phyloP scores from a whole-genome alignment of 2,113 vertebrate genomes.

The Callocephalon fimbriatum region DNA sequence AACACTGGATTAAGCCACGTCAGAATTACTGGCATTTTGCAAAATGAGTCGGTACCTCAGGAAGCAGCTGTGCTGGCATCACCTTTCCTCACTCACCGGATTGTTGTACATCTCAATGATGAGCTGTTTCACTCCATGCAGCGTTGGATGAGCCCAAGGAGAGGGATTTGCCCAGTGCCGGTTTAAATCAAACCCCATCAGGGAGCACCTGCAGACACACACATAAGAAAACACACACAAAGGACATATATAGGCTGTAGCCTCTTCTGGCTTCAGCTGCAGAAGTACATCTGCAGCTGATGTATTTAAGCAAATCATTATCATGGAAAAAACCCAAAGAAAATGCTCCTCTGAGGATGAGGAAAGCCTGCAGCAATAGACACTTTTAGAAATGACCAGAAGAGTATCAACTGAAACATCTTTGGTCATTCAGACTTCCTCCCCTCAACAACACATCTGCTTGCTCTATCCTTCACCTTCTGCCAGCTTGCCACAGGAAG shows the following conservation, averaged over 20 bases:
- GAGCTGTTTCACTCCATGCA: constrained; percentile 94
- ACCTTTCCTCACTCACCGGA: constrained; percentile 81
- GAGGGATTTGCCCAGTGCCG: constrained; percentile 97
- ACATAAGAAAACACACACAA: not conserved
- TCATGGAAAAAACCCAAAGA: not conserved
- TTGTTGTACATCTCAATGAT: constrained; percentile 95
- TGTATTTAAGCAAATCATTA: not conserved
- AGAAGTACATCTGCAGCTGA: not conserved
- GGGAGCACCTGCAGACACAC: constrained; percentile 85
- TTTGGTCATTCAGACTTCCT: not conserved
- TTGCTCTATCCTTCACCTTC: not conserved
- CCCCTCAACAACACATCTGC: not conserved
- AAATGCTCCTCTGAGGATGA: fast-evolving
- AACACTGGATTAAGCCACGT: not conserved
- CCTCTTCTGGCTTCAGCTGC: not conserved
- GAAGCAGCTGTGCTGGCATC: not conserved
- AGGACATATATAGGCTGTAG: not conserved
- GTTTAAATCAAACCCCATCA: constrained; percentile 98
- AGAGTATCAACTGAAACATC: not conserved
- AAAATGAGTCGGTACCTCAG: not conserved
- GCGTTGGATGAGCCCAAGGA: constrained; percentile 94
- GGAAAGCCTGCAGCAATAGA: not conserved
- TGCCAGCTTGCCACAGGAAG: not conserved
- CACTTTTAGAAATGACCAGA: not conserved
- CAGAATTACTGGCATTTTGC: not conserved